A percentile compares a stretch with the other conserved stretches of the same genome.
These are phyloP conservation scores for Protomyctophum bolini DNA, from an alignment of 2,113 vertebrate genomes.

Conservation along the genomic window DNA sequence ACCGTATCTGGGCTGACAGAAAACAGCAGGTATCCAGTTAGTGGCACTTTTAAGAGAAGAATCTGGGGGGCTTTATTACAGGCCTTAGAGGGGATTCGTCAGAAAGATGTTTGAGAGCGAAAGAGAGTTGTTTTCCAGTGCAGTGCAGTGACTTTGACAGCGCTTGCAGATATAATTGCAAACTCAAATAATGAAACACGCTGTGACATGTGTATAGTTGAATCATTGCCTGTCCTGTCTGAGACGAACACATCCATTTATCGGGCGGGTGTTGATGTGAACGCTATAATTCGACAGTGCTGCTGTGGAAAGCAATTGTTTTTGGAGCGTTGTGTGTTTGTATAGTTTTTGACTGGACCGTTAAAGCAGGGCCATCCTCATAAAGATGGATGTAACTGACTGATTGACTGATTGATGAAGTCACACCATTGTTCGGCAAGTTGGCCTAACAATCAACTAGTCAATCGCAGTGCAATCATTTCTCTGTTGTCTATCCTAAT, in stretches of 20 bases:
- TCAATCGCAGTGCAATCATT: no score
- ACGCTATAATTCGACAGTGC: conserved; percentile 28
- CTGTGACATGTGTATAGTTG: conserved; percentile 21
- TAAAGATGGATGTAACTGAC: no score
- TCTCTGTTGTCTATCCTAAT: no score
- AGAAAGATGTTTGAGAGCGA: conserved; percentile 13
- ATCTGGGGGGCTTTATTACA: conserved; percentile 37
- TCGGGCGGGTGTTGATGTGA: conserved; percentile 14
- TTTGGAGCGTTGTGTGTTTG: neutral
- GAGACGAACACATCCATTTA: conserved; percentile 8
- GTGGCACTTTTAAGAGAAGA: conserved; percentile 40
- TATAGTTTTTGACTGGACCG: conserved; percentile 7
- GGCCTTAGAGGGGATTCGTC: conserved; percentile 46
- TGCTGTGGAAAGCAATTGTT: neutral
- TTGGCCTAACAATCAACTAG: no score
- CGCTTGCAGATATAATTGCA: conserved; percentile 25
- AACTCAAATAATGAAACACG: conserved; percentile 42
- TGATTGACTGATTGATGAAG: no score
- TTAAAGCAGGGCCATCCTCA: no score
- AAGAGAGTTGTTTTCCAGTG: conserved; percentile 53
- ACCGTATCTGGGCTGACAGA: conserved; percentile 19
- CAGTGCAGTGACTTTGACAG: conserved; percentile 37
- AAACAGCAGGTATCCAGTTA: conserved; percentile 37
- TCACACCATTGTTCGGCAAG: no score
- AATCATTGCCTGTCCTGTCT: neutral